Evolutionary conservation across 2,888 invertebrate genomes (phyloP).

Genomic region (Harmothoe impar): DNA sequence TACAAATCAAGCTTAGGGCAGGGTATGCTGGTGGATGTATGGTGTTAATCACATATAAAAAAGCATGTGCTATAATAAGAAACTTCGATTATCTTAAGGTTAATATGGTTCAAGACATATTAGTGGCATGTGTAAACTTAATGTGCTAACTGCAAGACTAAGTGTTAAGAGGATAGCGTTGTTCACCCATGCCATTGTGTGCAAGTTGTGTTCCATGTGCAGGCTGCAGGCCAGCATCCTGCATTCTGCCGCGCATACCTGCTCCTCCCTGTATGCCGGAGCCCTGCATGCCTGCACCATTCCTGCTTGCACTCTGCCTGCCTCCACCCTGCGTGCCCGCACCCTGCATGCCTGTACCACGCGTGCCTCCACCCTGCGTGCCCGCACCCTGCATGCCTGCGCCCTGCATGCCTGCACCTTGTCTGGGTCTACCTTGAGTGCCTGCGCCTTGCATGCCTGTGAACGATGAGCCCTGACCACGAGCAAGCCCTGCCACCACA

Average conservation of each 20-base stretch:
- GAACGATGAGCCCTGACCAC: neutral
- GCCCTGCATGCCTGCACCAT: neutral
- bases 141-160: too few species aligned
- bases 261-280: too few species aligned
- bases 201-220: neutral
- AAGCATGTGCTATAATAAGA: neutral
- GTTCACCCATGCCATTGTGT: conserved; percentile 16
- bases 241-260: too few species aligned
- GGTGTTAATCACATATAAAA: neutral
- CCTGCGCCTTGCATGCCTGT: neutral
- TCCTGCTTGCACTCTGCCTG: neutral
- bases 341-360: neutral
- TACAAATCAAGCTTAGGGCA: too few species aligned
- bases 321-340: neutral
- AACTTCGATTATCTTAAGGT: neutral
- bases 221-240: neutral
- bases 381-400: neutral
- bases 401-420: neutral
- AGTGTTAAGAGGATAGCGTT: neutral
- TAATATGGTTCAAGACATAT: neutral
- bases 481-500: conserved; percentile 16
- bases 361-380: neutral
- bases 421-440: neutral
- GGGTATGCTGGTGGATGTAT: too few species aligned
- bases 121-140: neutral